Evolutionary conservation across 2,888 invertebrate genomes (phyloP), one percentile per base, ranked within the genome.

Genomic region (Calliopum simillimum): DNA sequence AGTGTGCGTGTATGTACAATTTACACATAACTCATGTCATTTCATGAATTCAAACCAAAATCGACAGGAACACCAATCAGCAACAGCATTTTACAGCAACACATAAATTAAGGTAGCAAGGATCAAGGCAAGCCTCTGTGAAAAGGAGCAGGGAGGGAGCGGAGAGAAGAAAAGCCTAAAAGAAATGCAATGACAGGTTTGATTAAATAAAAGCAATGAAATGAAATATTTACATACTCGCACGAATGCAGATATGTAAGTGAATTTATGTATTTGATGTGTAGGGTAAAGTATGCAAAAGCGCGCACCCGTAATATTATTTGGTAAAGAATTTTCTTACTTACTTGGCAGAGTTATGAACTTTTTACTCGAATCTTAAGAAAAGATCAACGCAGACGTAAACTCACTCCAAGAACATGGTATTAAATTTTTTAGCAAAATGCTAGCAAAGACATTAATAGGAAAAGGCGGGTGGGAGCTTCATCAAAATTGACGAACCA

Each of bases 191-290:
- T 8, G 21, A 44, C 64, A 64, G 51, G 53, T 64, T 64, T 64
- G 64, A 51, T 53, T 51, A 51, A 64, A 49, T 64, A 64, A 64
- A 19, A 43, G 64, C 64, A 64, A 64, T 64, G 43, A 64, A 64
- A 67, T 46, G 53, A 65, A 44, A 53, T 65, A 55, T 47, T 46
- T 46, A 61, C 65, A 65, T 19, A 51, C 53, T 19, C 41, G 21
- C 21, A 61, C 44, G 19, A 16, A 23, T 58, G 33, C 19, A 55
- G 16, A 49, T 49, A 49, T n/a, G n/a, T n/a, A n/a, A 8, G 6
- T 49, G 6, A n/a, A 16, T n/a, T 49, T 49, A 19, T 4, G 12
- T 21, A 55, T 55, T 12, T 55, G 49, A 49, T n/a, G 6, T n/a
- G 5, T 16, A 49, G 19, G 19, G n/a, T 49, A 49, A 49, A 49